These are phyloP conservation scores for Clarias macrocephalus DNA, from an alignment of 2,113 vertebrate genomes.

Conservation along the genomic window DNA sequence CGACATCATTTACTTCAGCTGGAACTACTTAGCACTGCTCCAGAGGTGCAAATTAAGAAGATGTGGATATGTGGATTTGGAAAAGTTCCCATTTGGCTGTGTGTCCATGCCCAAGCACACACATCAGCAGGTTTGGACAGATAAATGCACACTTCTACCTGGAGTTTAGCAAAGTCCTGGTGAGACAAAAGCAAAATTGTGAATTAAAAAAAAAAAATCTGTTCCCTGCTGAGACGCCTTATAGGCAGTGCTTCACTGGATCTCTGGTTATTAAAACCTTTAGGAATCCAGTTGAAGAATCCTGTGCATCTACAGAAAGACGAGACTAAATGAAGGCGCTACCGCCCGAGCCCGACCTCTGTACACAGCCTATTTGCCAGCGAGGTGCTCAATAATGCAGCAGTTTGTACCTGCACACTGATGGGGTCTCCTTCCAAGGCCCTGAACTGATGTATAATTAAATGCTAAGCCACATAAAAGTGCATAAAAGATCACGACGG, in stretches of 20 bases:
- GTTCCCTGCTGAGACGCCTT: neutral
- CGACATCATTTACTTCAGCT: slow-evolving; percentile 6
- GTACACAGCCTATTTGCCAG: slow-evolving; percentile 61
- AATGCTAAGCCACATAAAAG: slow-evolving; percentile 78
- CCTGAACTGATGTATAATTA: slow-evolving; percentile 77
- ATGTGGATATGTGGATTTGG: slow-evolving; percentile 15
- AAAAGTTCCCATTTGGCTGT: slow-evolving; percentile 30
- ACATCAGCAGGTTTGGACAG: slow-evolving; percentile 9
- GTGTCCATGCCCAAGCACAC: neutral
- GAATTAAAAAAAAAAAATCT: neutral
- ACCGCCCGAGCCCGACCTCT: slow-evolving; percentile 5
- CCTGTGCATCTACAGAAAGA: neutral
- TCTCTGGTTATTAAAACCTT: neutral
- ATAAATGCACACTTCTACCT: slow-evolving; percentile 10
- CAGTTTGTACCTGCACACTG: slow-evolving; percentile 77
- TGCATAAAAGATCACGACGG: slow-evolving; percentile 74
- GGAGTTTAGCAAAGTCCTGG: neutral
- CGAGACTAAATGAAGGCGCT: slow-evolving; percentile 16
- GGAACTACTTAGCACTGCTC: slow-evolving; percentile 13
- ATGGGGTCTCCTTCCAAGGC: slow-evolving; percentile 69
- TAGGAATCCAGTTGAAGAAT: slow-evolving; percentile 28
- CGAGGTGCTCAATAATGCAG: slow-evolving; percentile 73
- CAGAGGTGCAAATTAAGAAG: slow-evolving; percentile 48
- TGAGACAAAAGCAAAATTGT: neutral
- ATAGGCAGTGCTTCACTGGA: neutral